These are phyloP conservation scores for Pyralis farinalis DNA, from an alignment of 2,888 invertebrate species.

Conservation along the genomic window DNA sequence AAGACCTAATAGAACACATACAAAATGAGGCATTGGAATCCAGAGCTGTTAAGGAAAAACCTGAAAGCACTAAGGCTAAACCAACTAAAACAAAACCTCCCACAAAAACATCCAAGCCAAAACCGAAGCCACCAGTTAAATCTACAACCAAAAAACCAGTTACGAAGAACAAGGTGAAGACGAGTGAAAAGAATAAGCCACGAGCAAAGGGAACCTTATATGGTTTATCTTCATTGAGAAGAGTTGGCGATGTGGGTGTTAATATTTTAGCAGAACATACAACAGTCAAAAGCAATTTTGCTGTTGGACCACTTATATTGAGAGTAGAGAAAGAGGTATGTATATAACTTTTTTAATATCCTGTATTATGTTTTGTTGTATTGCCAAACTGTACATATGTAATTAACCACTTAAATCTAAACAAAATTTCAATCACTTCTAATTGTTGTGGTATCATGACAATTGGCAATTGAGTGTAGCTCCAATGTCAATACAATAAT, in stretches of 20 bases:
- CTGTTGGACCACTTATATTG: conserved; percentile 88
- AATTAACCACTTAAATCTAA: too few relatives aligned
- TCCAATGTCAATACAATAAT: too few relatives aligned
- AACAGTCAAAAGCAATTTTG: conserved; percentile 90
- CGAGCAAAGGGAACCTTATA: conserved; percentile 90
- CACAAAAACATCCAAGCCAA: conserved; percentile 45
- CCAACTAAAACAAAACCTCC: conserved; percentile 43
- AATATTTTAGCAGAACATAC: conserved; percentile 90
- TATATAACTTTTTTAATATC: conserved; percentile 4
- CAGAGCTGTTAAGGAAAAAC: conserved; percentile 56
- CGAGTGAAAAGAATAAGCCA: conserved; percentile 74
- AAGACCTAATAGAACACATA: conserved; percentile 18
- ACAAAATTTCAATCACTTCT: too few relatives aligned
- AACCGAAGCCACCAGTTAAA: conserved; percentile 59
- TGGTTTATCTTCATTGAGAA: conserved; percentile 88
- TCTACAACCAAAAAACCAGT: conserved; percentile 55
- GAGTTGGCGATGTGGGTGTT: conserved; percentile 90
- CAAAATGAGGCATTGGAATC: conserved; percentile 33
- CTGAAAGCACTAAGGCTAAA: conserved; percentile 54
- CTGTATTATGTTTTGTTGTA: too few relatives aligned
- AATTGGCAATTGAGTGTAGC: too few relatives aligned
- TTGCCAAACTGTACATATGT: too few relatives aligned
- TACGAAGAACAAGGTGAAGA: conserved; percentile 60
- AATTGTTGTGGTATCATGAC: too few relatives aligned
- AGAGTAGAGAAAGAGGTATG: conserved; percentile 88